These are phyloP conservation scores for Actinopyga echinites DNA, from an alignment of 53 echinoderm and acorn worm genomes.

Conservation along the genomic window DNA sequence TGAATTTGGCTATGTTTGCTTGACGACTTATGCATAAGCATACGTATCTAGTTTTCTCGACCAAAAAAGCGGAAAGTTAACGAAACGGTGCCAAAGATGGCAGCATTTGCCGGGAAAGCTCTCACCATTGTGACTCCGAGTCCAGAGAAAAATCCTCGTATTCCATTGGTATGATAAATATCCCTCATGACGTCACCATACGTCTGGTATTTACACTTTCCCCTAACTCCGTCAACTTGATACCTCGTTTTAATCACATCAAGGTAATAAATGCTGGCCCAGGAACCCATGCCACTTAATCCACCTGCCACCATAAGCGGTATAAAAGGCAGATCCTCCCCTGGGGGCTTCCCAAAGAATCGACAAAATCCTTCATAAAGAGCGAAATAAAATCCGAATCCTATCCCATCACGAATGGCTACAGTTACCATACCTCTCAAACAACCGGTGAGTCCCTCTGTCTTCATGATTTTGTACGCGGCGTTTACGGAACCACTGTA, in stretches of 20 bases:
- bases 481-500: constrained; percentile 77
- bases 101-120: constrained; percentile 20
- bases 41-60: too few species aligned
- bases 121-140: constrained; percentile 5
- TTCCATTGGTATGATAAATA: background rate
- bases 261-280: constrained; percentile 53
- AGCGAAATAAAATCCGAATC: constrained; percentile 72
- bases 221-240: constrained; percentile 66
- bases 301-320: constrained; percentile 70
- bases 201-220: background rate
- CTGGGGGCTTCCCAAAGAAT: constrained; percentile 35
- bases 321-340: constrained; percentile 50
- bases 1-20: too few species aligned
- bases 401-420: constrained; percentile 54
- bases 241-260: constrained; percentile 68
- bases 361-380: constrained; percentile 66
- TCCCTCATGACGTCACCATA: constrained; percentile 17
- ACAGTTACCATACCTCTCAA: constrained; percentile 59
- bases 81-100: constrained; percentile 4
- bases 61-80: background rate
- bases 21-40: too few species aligned
- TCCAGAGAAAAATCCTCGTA: constrained; percentile 20
- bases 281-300: constrained; percentile 67
- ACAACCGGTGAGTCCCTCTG: constrained; percentile 70
- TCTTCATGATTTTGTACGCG: constrained; percentile 55